Conservation (phyloP, 2,113 vertebrate species). For the Albula goreensis region DNA sequence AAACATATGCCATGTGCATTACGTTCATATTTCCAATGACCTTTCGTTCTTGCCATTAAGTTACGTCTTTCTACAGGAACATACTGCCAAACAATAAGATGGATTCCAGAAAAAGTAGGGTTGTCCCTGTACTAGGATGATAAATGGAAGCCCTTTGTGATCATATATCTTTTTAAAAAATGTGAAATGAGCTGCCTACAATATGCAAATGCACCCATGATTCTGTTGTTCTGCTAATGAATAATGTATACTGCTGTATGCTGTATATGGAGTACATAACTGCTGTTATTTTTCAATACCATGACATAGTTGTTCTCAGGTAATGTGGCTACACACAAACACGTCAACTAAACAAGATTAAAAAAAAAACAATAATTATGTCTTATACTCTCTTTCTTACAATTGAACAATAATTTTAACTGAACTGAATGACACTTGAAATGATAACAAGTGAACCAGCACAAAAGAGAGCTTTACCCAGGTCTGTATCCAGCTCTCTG, state of each 20-base stretch:
- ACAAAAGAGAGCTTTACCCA: background rate
- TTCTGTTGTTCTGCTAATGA: constrained; percentile 17
- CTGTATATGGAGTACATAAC: background rate
- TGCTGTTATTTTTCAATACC: constrained; percentile 32
- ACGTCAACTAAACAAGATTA: background rate
- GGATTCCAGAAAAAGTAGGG: background rate
- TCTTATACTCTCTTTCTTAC: background rate
- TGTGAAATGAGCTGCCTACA: background rate
- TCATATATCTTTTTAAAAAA: background rate
- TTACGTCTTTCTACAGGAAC: background rate
- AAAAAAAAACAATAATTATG: background rate
- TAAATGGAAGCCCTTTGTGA: background rate
- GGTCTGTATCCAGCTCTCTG: background rate
- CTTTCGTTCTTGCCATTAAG: background rate
- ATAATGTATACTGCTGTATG: constrained; percentile 22
- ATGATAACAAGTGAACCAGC: too few relatives aligned
- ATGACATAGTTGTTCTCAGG: constrained; percentile 1
- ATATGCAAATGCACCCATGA: constrained; percentile 19
- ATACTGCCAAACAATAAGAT: background rate
- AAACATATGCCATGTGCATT: background rate
- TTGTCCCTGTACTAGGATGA: background rate
- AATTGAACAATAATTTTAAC: too few relatives aligned
- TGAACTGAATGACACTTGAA: too few relatives aligned
- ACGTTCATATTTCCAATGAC: background rate
- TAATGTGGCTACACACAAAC: background rate